Base-by-base conservation (phyloP, 2,888 invertebrate genomes). In the Bugulina stolonifera region DNA sequence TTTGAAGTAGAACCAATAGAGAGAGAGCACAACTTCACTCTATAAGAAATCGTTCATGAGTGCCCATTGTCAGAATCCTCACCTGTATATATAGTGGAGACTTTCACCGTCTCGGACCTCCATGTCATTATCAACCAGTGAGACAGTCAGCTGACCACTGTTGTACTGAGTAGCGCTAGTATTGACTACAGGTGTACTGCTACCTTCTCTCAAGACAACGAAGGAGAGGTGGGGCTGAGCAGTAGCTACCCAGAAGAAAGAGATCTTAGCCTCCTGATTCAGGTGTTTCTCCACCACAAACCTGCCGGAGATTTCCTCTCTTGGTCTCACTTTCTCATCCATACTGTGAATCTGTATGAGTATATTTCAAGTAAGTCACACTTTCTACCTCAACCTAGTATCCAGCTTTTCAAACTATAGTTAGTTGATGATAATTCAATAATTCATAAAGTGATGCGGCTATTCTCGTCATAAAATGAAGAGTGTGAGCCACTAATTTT, bases 211-310 rank as follows among this genome's bases (percentile, higher is more conserved):
- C 3, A n/a, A 5, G 2, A 64, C 25, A 2, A 5, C 27, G n/a
- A 64, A 64, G 10, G 27, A 2, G 2, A 64, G 64, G 64, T 14
- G n/a, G 64, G 64, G 64, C 64, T 64, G 64, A 3, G 64, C 64
- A 2, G 64, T 32, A 14, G 32, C 29, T 14, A 29, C 32, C 64
- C 64, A 64, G n/a, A 25, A 64, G n/a, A 64, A 64, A 32, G 27
- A 5, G 32, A 64, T 64, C 32, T 64, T 27, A 10, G 64, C 27
- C 2, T 14, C 10, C 5, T 32, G 10, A 25, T 25, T 27, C 10
- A 64, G 32, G 32, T 64, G 29, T 32, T 64, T 27, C n/a, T 64
- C 64, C 2, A 64, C 32, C 18, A 64, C 32, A 64, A 64, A 32
- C 2, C 32, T 5, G 5, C 27, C 64, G 5, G 64, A 32, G 2